Conservation (phyloP, 2,797 vertebrate genomes). For the Pseudopleuronectes americanus region DNA sequence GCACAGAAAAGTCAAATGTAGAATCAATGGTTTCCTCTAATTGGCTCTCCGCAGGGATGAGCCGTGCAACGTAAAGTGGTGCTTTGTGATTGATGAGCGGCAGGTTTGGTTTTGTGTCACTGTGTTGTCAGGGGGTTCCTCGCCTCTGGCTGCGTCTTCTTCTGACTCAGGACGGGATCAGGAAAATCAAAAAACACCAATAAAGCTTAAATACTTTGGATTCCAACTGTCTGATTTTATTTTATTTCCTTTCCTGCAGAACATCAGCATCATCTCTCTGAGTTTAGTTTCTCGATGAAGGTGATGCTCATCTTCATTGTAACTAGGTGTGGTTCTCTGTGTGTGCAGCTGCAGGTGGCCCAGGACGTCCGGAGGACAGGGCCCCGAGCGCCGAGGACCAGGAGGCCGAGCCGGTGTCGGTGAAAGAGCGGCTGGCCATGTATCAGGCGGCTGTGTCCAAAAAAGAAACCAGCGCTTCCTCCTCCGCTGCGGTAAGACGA, state of each 20-base stretch:
- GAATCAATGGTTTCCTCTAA: conserved; percentile 70
- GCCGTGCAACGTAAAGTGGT: conserved; percentile 4
- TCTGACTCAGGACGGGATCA: neutral
- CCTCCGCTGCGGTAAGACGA: conserved; percentile 75
- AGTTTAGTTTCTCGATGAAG: neutral
- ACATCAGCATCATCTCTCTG: conserved; percentile 13
- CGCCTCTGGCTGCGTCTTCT: conserved; percentile 2
- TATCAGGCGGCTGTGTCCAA: conserved; percentile 91
- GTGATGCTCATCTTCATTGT: neutral
- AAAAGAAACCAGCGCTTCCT: conserved; percentile 76
- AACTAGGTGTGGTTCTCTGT: conserved; percentile 21
- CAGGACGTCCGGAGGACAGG: conserved; percentile 67
- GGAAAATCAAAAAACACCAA: neutral
- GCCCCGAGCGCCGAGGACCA: conserved; percentile 64
- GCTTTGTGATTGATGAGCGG: conserved; percentile 36
- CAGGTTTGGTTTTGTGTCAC: conserved; percentile 12
- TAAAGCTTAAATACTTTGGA: neutral
- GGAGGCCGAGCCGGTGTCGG: conserved; percentile 86
- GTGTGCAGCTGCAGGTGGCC: conserved; percentile 69
- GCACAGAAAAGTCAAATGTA: conserved; percentile 67
- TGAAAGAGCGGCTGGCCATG: conserved; percentile 92
- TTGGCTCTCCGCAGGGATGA: conserved; percentile 63
- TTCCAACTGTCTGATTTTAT: neutral
- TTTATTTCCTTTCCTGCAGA: neutral
- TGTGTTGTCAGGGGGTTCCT: conserved; percentile 4